A percentile compares a stretch with the other conserved stretches of the same genome.
Conservation (phyloP, 2,888 invertebrate genomes). For the Cremastinae sp. region DNA sequence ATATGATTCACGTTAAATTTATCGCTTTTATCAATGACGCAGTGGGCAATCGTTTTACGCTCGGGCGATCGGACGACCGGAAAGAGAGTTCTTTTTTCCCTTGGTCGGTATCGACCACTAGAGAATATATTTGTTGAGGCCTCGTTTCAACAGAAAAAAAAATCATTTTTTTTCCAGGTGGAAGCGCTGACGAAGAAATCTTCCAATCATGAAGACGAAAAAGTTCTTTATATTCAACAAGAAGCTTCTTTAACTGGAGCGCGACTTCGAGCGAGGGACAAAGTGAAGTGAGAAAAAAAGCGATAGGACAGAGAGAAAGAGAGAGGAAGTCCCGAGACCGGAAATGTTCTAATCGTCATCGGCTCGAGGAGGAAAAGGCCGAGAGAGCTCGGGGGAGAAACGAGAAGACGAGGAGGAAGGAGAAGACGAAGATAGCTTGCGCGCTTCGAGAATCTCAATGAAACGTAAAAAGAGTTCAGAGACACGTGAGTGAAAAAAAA, state of each 20-base stretch:
- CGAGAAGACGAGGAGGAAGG: background rate
- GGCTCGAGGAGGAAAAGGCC: background rate
- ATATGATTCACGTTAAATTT: background rate
- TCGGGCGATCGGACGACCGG: background rate
- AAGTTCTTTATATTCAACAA: slow-evolving; percentile 72
- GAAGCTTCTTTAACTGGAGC: slow-evolving; percentile 66
- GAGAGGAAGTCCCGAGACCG: background rate
- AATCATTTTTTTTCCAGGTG: slow-evolving; percentile 58
- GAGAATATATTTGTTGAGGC: too few species aligned
- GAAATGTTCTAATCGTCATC: background rate
- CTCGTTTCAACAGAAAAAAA: background rate
- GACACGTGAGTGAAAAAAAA: background rate
- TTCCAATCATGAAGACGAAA: slow-evolving; percentile 68
- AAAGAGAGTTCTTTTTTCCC: background rate
- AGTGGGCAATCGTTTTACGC: background rate
- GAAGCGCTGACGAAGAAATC: slow-evolving; percentile 46
- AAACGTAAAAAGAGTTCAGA: slow-evolving; percentile 2
- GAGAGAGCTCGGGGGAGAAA: background rate
- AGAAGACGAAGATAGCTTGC: background rate
- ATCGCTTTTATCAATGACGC: background rate
- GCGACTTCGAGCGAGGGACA: slow-evolving; percentile 10
- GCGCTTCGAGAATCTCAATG: background rate
- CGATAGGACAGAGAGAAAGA: background rate
- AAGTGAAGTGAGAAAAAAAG: background rate
- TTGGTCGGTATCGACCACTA: too few species aligned